A percentile compares a stretch with the other conserved stretches of the same genome.
Conservation (phyloP, 2,888 invertebrate genomes). For the Periphyllus acericola region DNA sequence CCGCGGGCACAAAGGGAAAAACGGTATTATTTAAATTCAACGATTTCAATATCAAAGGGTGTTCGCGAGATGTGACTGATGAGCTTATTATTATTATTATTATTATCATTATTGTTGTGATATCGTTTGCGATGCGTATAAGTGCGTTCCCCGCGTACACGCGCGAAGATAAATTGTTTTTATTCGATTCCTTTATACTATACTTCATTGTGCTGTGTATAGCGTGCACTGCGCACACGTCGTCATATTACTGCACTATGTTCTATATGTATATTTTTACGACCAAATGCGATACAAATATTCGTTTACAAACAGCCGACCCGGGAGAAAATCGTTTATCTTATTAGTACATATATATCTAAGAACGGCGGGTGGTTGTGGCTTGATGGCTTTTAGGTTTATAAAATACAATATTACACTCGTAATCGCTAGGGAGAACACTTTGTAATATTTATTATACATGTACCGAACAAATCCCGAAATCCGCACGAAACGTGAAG, state of each 20-base stretch:
- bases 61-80: neutral
- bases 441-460: neutral
- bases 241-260: too few species aligned
- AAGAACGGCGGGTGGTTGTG: too few species aligned
- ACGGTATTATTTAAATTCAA: neutral
- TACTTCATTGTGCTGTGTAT: neutral
- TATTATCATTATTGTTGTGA: too few species aligned
- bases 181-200: neutral
- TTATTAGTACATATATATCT: neutral
- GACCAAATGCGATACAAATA: too few species aligned
- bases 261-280: too few species aligned
- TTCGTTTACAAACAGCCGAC: too few species aligned
- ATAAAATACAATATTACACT: neutral
- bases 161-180: neutral
- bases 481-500: neutral
- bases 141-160: neutral
- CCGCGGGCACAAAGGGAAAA: neutral
- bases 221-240: neutral
- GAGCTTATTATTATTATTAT: neutral
- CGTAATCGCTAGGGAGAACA: neutral
- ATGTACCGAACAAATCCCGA: too few species aligned
- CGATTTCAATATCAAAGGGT: slow-evolving; percentile 1
- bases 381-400: neutral
- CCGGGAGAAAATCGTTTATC: too few species aligned
- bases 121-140: neutral